phyloP scores from a whole-genome alignment of 2,797 vertebrate genomes.

The Sciurus vulgaris region DNA sequence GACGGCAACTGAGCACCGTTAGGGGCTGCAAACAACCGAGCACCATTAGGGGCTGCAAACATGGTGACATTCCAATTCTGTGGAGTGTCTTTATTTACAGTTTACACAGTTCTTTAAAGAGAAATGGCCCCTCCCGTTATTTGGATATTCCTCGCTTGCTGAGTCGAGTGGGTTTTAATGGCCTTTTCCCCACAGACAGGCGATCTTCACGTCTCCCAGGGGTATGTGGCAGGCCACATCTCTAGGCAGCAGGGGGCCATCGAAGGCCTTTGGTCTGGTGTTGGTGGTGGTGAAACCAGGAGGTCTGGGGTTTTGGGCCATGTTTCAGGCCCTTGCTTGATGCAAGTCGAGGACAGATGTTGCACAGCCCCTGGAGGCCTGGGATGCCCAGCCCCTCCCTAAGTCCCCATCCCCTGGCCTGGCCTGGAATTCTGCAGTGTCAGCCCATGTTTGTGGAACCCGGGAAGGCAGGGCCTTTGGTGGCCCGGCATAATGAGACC shows the following conservation, averaged over 20 bases:
- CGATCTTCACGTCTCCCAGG: background rate
- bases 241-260: fast-evolving
- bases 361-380: background rate
- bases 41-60: fast-evolving
- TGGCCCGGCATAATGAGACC: background rate
- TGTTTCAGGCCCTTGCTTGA: background rate
- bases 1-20: background rate
- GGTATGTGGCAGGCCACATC: background rate
- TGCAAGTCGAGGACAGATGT: background rate
- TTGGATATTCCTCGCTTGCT: background rate
- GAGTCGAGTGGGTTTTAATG: background rate
- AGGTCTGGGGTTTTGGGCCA: background rate
- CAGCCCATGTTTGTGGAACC: background rate
- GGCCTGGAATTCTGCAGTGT: background rate
- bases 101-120: background rate
- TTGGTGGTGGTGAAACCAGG: background rate
- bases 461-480: background rate
- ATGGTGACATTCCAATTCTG: background rate
- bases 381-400: background rate
- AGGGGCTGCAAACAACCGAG: too few species aligned
- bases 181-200: background rate
- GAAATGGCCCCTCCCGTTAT: background rate
- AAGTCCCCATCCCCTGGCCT: background rate
- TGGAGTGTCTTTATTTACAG: background rate
- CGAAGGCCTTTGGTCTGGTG: background rate